Evolutionary conservation across 2,797 vertebrate genomes (phyloP), one percentile per base, ranked within the genome.

Genomic region (Typhlichthys eigenmanni): DNA sequence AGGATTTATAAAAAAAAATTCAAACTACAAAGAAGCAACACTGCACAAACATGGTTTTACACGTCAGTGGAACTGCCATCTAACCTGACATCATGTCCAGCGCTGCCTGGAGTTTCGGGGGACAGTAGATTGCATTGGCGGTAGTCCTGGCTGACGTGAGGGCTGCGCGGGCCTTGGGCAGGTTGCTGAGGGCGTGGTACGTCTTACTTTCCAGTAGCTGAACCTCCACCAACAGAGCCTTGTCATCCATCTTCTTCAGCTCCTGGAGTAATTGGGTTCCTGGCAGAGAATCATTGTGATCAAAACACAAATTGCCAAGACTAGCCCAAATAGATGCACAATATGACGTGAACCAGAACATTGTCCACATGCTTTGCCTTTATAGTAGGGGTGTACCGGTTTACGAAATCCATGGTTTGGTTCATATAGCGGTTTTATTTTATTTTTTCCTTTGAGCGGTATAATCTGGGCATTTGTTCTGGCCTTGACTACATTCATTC

Each of bases 231-330:
- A 99, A 89, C 78, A 99, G 91, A 13, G 96, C 96, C 89, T 99
- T 99, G 88, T 99, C 98, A 19, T 99, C 98, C 98, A 99, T 98
- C 91, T 99, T 99, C 84, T 99, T 99, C 81, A 99, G 91, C 71
- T 99, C 98, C 74, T 95, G 90, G 3, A 99, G 93, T 80, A 99
- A 90, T 86, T 99, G 96, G 69, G 98, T 92, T 55, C 96, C 98
- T 99, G 68, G 45, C 14, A 0, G 0, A 38, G 11, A 69, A 24
- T 4, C 3, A 24, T 24, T 24, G 3, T 24, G 24, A 24, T 48
- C 13, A 58, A 62, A 10, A 14, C 47, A 48, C 3, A 51, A 12
- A 63, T 9, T 4, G 14, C n/a, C 10, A 8, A 52, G 10, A 19
- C 19, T 11, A 53, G 38, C 38, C 38, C 1, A 38, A 38, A 38